These are phyloP conservation scores for silkworm (Bombyx mori) DNA, from an alignment of 1,140 invertebrate genomes.

Conservation along the genomic window ASM3026992v2 NC_085110.1:13503001-13503500, in stretches of 20 bases:
- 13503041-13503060: constrained; percentile 34
- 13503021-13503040: constrained; percentile 53
- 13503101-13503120: constrained; percentile 42
- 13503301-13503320: neutral
- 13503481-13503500: neutral
- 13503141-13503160: constrained; percentile 59
- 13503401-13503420: neutral
- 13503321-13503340: neutral
- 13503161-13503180: constrained; percentile 44
- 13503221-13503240: neutral
- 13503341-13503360: neutral
- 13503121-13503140: constrained; percentile 48
- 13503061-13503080: constrained; percentile 25
- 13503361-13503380: neutral
- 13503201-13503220: neutral
- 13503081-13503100: constrained; percentile 24
- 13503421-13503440: constrained; percentile 7
- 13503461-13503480: constrained; percentile 3
- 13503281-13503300: neutral
- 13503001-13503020: constrained; percentile 29
- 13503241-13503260: neutral
- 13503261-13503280: neutral
- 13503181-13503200: neutral
- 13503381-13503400: no score
- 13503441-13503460: constrained; percentile 9